Conservation (phyloP, 2,888 invertebrate genomes). For the Caenorhabditis angaria region DNA sequence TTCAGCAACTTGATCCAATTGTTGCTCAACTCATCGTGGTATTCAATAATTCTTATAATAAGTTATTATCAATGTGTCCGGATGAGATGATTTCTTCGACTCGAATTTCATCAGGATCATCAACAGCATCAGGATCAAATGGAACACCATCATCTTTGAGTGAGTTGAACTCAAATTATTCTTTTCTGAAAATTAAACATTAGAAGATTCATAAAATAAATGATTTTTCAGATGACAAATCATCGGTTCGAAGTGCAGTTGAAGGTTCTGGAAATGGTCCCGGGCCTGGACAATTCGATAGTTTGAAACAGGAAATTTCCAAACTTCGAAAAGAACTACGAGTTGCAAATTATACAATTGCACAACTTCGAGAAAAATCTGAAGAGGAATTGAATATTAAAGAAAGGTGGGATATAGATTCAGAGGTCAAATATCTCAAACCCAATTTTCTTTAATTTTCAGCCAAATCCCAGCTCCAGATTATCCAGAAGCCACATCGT, state of each 20-base stretch:
- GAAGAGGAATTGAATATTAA: conserved; percentile 33
- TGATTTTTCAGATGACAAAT: conserved; percentile 37
- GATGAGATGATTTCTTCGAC: conserved; percentile 31
- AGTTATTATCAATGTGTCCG: conserved; percentile 51
- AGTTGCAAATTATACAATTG: conserved; percentile 38
- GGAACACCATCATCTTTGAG: conserved; percentile 23
- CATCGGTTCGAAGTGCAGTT: conserved; percentile 18
- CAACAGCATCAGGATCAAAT: conserved; percentile 26
- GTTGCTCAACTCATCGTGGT: conserved; percentile 65
- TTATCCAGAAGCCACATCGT: conserved; percentile 58
- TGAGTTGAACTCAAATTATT: neutral
- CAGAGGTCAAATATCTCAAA: neutral
- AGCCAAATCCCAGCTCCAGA: conserved; percentile 52
- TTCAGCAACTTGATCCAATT: conserved; percentile 62
- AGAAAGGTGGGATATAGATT: no score
- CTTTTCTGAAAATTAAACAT: no score
- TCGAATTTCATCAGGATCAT: conserved; percentile 28
- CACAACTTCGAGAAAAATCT: conserved; percentile 36
- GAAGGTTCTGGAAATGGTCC: neutral
- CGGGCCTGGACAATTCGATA: conserved; percentile 29
- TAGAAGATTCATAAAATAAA: no score
- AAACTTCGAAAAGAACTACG: conserved; percentile 43
- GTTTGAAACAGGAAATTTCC: conserved; percentile 38
- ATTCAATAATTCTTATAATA: conserved; percentile 65
- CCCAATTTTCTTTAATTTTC: conserved; percentile 5